A percentile compares a stretch with the other conserved stretches of the same genome.
These are phyloP conservation scores for Agapornis canus DNA, from an alignment of 2,797 vertebrate species.

Conservation along the genomic window DNA sequence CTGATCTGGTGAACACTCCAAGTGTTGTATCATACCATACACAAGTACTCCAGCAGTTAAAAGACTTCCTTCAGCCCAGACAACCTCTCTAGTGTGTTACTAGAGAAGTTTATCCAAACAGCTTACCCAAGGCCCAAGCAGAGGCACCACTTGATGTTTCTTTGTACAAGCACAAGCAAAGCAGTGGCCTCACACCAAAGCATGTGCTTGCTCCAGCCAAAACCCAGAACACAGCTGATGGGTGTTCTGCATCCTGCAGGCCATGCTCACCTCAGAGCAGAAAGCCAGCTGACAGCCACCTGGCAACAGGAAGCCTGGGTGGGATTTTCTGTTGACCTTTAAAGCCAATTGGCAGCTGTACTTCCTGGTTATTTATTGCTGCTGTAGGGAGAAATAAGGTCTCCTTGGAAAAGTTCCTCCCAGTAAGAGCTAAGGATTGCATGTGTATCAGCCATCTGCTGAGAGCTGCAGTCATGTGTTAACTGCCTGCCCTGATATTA, in stretches of 20 bases:
- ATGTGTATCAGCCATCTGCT: not conserved
- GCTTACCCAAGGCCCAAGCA: not conserved
- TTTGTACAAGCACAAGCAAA: not conserved
- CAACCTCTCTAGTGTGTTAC: not conserved
- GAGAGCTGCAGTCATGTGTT: not conserved
- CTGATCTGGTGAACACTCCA: not conserved
- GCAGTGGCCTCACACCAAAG: accelerated
- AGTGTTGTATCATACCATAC: not conserved
- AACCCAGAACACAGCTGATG: not conserved
- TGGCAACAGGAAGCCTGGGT: not conserved
- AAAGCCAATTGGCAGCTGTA: not conserved
- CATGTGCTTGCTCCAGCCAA: accelerated
- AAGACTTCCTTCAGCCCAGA: not conserved
- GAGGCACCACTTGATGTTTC: not conserved
- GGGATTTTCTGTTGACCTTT: not conserved
- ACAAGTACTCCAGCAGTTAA: not conserved
- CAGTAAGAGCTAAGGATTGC: not conserved
- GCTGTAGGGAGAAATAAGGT: not conserved
- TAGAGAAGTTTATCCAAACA: not conserved
- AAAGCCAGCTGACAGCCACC: not conserved
- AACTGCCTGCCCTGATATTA: not conserved
- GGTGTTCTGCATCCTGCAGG: accelerated
- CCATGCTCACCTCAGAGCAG: not conserved
- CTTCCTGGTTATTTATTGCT: not conserved
- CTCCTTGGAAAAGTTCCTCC: not conserved